Conservation (phyloP, 1,140 invertebrate species). For the Euwallacea fornicatus region DNA sequence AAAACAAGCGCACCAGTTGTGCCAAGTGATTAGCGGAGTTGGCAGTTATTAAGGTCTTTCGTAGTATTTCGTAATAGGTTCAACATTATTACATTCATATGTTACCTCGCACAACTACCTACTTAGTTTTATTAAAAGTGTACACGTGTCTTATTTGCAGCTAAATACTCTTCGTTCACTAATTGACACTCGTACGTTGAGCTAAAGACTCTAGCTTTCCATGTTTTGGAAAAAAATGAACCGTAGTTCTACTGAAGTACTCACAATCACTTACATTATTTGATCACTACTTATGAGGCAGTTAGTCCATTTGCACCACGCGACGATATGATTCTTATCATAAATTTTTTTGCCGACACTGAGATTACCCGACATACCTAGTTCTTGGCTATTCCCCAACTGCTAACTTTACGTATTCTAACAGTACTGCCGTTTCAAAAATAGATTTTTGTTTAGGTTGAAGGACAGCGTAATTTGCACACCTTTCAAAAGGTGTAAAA, state of each 20-base stretch:
- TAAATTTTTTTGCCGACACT: conserved; percentile 21
- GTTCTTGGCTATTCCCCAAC: conserved; percentile 35
- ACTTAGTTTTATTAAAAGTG: not conserved
- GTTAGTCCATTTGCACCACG: not conserved
- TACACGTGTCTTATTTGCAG: too few relatives aligned
- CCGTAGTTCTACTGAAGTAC: too few relatives aligned
- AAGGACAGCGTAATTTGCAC: conserved; percentile 22
- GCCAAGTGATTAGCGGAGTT: not conserved
- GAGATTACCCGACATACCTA: conserved; percentile 25
- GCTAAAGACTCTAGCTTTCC: too few relatives aligned
- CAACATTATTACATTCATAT: not conserved
- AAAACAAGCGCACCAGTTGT: too few relatives aligned
- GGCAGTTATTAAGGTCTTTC: not conserved
- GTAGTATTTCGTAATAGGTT: conserved; percentile 3
- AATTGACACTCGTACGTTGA: too few relatives aligned
- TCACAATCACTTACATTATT: too few relatives aligned
- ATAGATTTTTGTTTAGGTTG: conserved; percentile 34
- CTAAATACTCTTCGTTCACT: too few relatives aligned
- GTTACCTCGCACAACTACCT: not conserved
- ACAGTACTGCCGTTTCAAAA: conserved; percentile 18
- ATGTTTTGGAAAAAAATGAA: too few relatives aligned
- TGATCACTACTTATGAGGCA: too few relatives aligned
- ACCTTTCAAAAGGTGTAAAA: conserved; percentile 29
- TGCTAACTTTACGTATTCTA: conserved; percentile 18
- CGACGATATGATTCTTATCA: conserved; percentile 5